Conservation (phyloP, 1,140 invertebrate genomes). For the Lepidurus arcticus region DNA sequence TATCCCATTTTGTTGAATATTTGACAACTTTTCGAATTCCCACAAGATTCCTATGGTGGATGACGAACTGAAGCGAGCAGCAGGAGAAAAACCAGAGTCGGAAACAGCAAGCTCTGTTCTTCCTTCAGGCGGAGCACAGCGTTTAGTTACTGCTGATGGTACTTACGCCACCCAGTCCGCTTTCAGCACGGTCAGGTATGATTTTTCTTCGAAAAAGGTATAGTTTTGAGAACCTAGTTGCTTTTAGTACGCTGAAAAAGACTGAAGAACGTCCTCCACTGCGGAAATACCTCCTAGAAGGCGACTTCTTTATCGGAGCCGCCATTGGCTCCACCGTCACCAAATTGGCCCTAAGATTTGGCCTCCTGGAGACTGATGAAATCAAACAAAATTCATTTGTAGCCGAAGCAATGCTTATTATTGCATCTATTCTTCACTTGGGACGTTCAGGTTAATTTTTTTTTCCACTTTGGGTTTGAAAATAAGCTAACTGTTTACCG, state of each 20-base stretch:
- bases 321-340: conserved; percentile 82
- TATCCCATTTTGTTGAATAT: neutral
- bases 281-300: conserved; percentile 78
- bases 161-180: conserved; percentile 98
- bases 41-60: conserved; percentile 73
- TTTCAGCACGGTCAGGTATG: conserved; percentile 50
- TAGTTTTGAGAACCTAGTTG: conserved; percentile 27
- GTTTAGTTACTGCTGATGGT: conserved; percentile 90
- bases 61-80: conserved; percentile 68
- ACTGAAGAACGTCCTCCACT: conserved; percentile 68
- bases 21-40: neutral
- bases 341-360: conserved; percentile 79
- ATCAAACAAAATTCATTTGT: conserved; percentile 59
- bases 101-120: conserved; percentile 35
- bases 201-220: conserved; percentile 10
- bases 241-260: conserved; percentile 52
- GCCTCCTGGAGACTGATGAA: conserved; percentile 44
- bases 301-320: conserved; percentile 94
- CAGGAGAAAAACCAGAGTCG: conserved; percentile 53
- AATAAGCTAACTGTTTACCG: conserved; percentile 26
- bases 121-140: conserved; percentile 35
- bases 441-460: conserved; percentile 58
- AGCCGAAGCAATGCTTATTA: conserved; percentile 80
- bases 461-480: conserved; percentile 34
- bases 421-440: conserved; percentile 77